Percentiles rank a stretch among this genome's conserved stretches.
phyloP scores from a whole-genome alignment of 2,797 vertebrate species.

The Loriculus beryllinus region DNA sequence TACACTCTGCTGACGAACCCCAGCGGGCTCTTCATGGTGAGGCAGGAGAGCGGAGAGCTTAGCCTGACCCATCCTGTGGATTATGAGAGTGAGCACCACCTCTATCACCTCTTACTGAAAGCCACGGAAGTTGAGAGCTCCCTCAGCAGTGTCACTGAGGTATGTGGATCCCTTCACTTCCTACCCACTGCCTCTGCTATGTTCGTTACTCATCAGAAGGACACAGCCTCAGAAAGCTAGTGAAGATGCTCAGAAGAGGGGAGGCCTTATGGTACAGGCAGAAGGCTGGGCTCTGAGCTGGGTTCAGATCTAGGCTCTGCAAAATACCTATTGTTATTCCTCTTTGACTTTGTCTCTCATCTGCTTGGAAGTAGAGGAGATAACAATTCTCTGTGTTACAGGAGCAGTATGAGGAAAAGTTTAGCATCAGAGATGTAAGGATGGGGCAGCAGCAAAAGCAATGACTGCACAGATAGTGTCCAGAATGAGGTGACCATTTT shows the following conservation, averaged over 20 bases:
- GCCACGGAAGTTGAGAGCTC: constrained; percentile 79
- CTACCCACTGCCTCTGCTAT: not conserved
- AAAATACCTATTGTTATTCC: not conserved
- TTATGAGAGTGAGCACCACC: constrained; percentile 84
- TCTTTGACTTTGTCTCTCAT: not conserved
- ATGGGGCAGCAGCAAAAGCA: not conserved
- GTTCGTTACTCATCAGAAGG: accelerated
- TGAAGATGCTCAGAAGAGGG: not conserved
- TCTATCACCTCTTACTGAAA: constrained; percentile 83
- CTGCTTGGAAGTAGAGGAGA: not conserved
- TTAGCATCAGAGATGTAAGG: not conserved
- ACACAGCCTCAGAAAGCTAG: accelerated
- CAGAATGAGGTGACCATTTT: not conserved
- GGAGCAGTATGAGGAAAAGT: not conserved
- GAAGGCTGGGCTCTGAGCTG: not conserved
- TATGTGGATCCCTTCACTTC: not conserved
- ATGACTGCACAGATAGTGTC: not conserved
- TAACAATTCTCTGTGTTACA: not conserved
- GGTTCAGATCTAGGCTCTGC: not conserved
- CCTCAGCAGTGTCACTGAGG: constrained; percentile 85
- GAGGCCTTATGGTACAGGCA: not conserved
- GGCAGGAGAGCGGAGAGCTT: constrained; percentile 82
- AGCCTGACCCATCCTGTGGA: constrained; percentile 81
- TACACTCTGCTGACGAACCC: constrained; percentile 85
- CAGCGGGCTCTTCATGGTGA: constrained; percentile 83